A percentile compares a stretch with the other conserved stretches of the same genome.
phyloP scores from a whole-genome alignment of 2,888 invertebrate species.

The Scaptomyza reducta region DNA sequence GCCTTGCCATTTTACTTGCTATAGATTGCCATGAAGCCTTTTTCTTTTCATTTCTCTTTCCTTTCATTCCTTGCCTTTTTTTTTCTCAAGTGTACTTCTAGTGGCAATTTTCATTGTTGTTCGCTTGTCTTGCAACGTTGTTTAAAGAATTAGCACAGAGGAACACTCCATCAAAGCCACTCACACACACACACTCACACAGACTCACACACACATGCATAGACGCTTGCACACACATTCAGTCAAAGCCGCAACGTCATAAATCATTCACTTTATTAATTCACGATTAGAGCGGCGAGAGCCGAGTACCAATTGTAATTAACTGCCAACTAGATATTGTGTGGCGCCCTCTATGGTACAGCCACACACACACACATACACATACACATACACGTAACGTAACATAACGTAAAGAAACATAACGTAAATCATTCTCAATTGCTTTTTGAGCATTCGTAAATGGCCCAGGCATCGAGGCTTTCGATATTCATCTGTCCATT shows the following conservation, averaged over 20 bases:
- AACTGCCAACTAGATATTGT: constrained; percentile 64
- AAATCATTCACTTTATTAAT: constrained; percentile 75
- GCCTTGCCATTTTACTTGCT: constrained; percentile 45
- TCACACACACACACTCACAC: constrained; percentile 12
- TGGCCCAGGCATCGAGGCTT: constrained; percentile 32
- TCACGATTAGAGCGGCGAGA: constrained; percentile 63
- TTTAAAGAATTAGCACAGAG: constrained; percentile 49
- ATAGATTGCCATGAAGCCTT: constrained; percentile 38
- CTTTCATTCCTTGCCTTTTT: constrained; percentile 1
- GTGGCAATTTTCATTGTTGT: constrained; percentile 65
- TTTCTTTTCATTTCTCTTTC: not conserved
- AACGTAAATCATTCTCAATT: constrained; percentile 76
- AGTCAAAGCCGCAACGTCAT: constrained; percentile 40
- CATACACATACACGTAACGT: constrained; percentile 7
- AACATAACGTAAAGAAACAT: constrained; percentile 49
- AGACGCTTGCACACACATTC: constrained; percentile 10
- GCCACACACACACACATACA: not conserved
- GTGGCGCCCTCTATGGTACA: constrained; percentile 36
- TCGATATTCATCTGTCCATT: constrained; percentile 31
- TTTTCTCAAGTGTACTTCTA: constrained; percentile 40
- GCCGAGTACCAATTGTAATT: constrained; percentile 67
- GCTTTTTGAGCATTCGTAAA: constrained; percentile 71
- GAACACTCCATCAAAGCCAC: constrained; percentile 47
- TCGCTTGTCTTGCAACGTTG: constrained; percentile 43
- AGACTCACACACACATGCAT: constrained; percentile 11